Evolutionary conservation across 2,113 vertebrate genomes (phyloP).

Genomic region (Polyodon spathula): DNA sequence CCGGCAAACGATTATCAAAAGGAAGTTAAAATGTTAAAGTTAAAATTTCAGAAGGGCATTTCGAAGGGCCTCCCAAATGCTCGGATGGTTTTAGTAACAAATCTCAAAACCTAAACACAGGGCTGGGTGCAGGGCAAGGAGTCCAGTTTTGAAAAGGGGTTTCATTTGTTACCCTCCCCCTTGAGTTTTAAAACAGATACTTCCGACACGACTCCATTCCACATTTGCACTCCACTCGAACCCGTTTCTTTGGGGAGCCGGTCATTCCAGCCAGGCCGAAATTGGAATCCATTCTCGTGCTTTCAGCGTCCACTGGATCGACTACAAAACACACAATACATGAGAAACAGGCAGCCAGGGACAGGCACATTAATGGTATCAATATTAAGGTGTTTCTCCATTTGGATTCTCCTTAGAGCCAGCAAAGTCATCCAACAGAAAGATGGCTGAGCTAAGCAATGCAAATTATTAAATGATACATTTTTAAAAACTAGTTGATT

Average conservation of each 20-base stretch:
- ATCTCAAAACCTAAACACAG: background rate
- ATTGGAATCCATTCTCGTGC: slow-evolving; percentile 80
- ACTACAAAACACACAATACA: slow-evolving; percentile 55
- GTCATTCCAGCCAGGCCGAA: slow-evolving; percentile 63
- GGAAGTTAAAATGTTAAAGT: background rate
- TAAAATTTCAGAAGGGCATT: background rate
- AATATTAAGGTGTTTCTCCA: no score
- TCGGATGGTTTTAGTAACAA: background rate
- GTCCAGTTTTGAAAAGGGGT: background rate
- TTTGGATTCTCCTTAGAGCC: no score
- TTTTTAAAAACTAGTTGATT: no score
- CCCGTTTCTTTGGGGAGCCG: slow-evolving; percentile 67
- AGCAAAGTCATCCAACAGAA: no score
- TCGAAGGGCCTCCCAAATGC: background rate
- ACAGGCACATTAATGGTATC: no score
- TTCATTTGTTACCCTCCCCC: no score
- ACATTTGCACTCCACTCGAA: slow-evolving; percentile 78
- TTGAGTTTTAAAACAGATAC: slow-evolving; percentile 72
- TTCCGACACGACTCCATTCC: slow-evolving; percentile 71
- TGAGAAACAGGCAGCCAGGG: no score
- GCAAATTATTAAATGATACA: no score
- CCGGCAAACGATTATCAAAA: no score
- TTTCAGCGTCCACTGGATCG: slow-evolving; percentile 77
- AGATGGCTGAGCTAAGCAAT: no score
- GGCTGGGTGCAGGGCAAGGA: background rate